Evolutionary conservation across 2,113 vertebrate species (phyloP).

Genomic region (Crotalus viridis): DNA sequence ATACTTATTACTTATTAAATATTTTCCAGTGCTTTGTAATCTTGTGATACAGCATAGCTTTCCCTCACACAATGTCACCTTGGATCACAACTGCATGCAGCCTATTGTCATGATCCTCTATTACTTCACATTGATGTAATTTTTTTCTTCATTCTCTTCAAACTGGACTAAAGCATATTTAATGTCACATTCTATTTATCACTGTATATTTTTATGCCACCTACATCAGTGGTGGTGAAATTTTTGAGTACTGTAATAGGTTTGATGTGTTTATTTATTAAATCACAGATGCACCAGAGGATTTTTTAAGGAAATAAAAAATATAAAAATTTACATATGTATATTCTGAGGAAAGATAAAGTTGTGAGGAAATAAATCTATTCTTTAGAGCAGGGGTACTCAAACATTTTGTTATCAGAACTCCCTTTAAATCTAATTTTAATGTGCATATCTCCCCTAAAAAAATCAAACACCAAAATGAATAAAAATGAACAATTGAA

Average conservation of each 20-base stretch:
- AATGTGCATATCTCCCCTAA: not conserved
- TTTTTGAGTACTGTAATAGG: not conserved
- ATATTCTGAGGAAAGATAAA: not conserved
- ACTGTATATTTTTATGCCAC: not conserved
- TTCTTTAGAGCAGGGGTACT: not conserved
- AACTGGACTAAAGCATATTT: not conserved
- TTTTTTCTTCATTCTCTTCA: not conserved
- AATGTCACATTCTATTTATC: not conserved
- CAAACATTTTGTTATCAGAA: not conserved
- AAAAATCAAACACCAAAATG: not conserved
- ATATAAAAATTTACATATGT: not conserved
- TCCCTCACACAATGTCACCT: constrained; percentile 1
- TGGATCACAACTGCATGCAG: constrained; percentile 7
- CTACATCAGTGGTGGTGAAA: not conserved
- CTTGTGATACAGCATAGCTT: not conserved
- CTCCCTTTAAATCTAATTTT: not conserved
- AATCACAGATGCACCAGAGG: not conserved
- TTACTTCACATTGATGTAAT: not conserved
- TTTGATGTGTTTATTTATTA: not conserved
- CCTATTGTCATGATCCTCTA: not conserved
- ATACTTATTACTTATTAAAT: constrained; percentile 8
- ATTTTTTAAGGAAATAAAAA: not conserved
- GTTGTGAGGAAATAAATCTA: not conserved
- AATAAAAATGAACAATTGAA: not conserved
- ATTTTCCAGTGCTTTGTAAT: not conserved